These are phyloP conservation scores for Sturmia bella DNA, from an alignment of 2,888 invertebrate species.

Conservation along the genomic window DNA sequence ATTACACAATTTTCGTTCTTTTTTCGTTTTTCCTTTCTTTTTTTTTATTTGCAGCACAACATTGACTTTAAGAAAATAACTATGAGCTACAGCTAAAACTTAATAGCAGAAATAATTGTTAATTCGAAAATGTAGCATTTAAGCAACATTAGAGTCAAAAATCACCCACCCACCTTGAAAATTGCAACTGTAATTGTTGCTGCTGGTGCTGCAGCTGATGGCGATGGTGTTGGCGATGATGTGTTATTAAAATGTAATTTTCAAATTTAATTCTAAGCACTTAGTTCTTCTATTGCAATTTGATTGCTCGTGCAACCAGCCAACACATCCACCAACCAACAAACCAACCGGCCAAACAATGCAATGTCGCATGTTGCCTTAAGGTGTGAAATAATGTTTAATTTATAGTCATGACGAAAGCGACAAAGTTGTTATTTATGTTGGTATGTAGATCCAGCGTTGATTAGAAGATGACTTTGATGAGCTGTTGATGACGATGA, in stretches of 20 bases:
- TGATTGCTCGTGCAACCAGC: conserved; percentile 41
- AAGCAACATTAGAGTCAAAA: conserved; percentile 34
- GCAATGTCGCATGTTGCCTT: conserved; percentile 37
- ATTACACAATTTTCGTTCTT: not conserved
- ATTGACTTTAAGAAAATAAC: conserved; percentile 20
- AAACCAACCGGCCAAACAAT: conserved; percentile 5
- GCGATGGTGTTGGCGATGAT: not conserved
- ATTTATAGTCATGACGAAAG: conserved; percentile 41
- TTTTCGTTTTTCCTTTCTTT: conserved; percentile 2
- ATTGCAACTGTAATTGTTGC: not conserved
- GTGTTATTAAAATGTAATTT: conserved; percentile 52
- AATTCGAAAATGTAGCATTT: conserved; percentile 35
- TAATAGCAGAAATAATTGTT: not conserved
- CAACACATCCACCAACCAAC: conserved; percentile 15
- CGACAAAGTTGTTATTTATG: not conserved
- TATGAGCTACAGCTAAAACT: conserved; percentile 3
- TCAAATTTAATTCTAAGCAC: conserved; percentile 38
- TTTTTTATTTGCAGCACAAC: not conserved
- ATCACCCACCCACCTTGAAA: conserved; percentile 36
- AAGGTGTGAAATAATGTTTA: conserved; percentile 61
- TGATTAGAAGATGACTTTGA: conserved; percentile 42
- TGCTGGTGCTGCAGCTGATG: not conserved
- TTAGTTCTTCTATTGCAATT: conserved; percentile 46
- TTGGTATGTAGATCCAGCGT: conserved; percentile 24
- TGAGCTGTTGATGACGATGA: conserved; percentile 30